Evolutionary conservation across 2,888 invertebrate species (phyloP).

Genomic region (Agonopterix arenella): DNA sequence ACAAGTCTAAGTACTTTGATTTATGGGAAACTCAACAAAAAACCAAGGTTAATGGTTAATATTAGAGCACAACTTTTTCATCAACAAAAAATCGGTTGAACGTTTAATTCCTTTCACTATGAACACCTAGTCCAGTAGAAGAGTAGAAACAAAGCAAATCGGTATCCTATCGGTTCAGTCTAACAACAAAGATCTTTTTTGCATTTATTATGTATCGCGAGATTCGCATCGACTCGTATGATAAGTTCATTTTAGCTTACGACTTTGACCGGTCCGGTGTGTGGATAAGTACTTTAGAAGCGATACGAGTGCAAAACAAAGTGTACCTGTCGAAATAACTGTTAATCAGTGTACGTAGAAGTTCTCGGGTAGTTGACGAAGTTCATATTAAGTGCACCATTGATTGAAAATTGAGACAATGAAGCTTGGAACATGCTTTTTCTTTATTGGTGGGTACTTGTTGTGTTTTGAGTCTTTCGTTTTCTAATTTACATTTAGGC

Average conservation of each 20-base stretch:
- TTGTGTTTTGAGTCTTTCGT: too few species aligned
- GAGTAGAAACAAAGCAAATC: constrained; percentile 30
- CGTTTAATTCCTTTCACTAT: constrained; percentile 42
- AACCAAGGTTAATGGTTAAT: constrained; percentile 45
- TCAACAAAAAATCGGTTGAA: constrained; percentile 23
- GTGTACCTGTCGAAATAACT: constrained; percentile 9
- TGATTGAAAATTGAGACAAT: constrained; percentile 11
- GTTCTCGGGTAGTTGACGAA: not conserved
- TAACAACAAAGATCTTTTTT: constrained; percentile 35
- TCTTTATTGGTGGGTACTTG: constrained; percentile 23
- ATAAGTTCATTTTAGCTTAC: constrained; percentile 48
- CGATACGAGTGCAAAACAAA: constrained; percentile 10
- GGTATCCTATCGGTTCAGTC: constrained; percentile 16
- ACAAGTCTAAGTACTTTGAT: not conserved
- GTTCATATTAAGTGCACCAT: not conserved
- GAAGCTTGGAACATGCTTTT: constrained; percentile 19
- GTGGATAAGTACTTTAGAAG: constrained; percentile 20
- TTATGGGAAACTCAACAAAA: constrained; percentile 21
- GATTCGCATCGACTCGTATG: constrained; percentile 40
- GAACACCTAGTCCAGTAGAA: constrained; percentile 21
- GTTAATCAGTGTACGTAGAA: not conserved
- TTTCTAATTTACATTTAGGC: too few species aligned
- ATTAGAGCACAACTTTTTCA: constrained; percentile 30
- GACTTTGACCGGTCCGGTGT: constrained; percentile 21
- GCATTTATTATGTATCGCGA: constrained; percentile 34